Conservation (phyloP, 2,113 vertebrate genomes). For the Campylorhamphus procurvoides region DNA sequence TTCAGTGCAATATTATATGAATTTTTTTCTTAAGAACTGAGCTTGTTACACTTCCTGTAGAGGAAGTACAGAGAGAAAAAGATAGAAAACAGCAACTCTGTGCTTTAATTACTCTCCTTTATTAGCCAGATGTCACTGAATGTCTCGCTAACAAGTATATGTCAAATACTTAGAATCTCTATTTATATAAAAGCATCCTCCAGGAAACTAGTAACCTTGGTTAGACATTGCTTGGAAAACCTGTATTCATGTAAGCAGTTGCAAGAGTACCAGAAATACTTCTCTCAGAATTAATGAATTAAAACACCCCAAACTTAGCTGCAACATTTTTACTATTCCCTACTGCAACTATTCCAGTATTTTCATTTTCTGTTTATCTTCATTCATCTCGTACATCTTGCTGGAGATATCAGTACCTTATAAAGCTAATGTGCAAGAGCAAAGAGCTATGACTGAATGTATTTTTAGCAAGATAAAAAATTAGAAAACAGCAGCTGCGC, state of each 20-base stretch:
- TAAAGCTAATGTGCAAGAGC: background rate
- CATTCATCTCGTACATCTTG: background rate
- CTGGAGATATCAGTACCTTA: background rate
- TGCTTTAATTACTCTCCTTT: background rate
- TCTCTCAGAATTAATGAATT: background rate
- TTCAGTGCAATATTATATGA: background rate
- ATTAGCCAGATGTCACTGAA: background rate
- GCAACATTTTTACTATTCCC: background rate
- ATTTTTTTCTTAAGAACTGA: background rate
- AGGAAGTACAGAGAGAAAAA: background rate
- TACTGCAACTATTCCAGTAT: background rate
- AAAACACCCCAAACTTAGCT: background rate
- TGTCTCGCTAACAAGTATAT: background rate
- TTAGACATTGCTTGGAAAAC: background rate
- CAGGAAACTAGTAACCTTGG: background rate
- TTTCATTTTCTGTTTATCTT: background rate
- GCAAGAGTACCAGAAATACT: background rate
- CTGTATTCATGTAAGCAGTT: conserved; percentile 22
- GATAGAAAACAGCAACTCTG: background rate
- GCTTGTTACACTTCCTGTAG: background rate
- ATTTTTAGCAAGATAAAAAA: background rate
- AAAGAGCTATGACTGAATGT: background rate
- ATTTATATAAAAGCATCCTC: background rate
- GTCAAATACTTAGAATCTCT: background rate
- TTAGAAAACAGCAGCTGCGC: background rate